These are phyloP conservation scores for Rhaphigaster nebulosa DNA, from an alignment of 2,888 invertebrate species.

Conservation along the genomic window DNA sequence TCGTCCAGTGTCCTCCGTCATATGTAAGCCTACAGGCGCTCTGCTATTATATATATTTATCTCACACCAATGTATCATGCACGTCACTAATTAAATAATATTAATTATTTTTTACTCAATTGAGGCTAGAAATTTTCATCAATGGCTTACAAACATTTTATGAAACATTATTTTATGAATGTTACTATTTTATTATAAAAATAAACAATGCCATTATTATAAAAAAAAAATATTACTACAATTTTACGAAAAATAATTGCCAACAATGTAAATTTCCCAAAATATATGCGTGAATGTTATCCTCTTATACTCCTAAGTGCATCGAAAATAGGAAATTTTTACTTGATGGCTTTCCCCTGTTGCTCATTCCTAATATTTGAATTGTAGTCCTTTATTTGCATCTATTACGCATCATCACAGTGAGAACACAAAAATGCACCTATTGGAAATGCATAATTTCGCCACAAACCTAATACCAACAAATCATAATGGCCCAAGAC, in stretches of 20 bases:
- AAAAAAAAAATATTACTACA: too few relatives aligned
- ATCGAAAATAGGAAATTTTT: too few relatives aligned
- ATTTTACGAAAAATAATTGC: too few relatives aligned
- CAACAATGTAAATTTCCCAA: too few relatives aligned
- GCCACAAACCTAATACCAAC: too few relatives aligned
- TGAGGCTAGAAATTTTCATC: not conserved
- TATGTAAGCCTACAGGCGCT: not conserved
- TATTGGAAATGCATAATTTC: too few relatives aligned
- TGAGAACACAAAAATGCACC: too few relatives aligned
- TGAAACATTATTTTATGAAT: not conserved
- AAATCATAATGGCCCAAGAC: not conserved
- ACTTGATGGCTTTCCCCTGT: too few relatives aligned
- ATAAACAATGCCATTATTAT: too few relatives aligned
- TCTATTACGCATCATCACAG: not conserved
- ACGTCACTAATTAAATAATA: not conserved
- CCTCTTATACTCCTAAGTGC: too few relatives aligned
- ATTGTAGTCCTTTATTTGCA: not conserved
- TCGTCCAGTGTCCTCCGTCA: conserved; percentile 9
- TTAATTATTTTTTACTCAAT: not conserved
- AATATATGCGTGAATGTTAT: not conserved
- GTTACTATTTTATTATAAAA: not conserved
- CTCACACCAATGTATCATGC: not conserved
- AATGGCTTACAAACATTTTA: not conserved
- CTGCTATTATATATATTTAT: not conserved
- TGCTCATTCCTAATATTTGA: too few relatives aligned